A percentile compares a stretch with the other conserved stretches of the same genome.
Evolutionary conservation across 2,113 vertebrate species (phyloP).

Genomic region (Australoheros scitulus): DNA sequence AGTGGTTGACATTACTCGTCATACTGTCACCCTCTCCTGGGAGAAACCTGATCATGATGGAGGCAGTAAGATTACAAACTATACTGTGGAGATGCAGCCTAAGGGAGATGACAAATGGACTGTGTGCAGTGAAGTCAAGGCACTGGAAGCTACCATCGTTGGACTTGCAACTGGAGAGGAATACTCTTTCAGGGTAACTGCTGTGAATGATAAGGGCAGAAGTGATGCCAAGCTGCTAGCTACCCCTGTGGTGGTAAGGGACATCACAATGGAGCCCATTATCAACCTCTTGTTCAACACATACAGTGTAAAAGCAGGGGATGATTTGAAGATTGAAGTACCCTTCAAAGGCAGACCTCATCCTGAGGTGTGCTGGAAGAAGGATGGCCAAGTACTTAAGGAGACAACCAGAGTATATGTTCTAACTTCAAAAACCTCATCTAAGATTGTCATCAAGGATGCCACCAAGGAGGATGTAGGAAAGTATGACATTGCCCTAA

Average conservation of each 20-base stretch:
- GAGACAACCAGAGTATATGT: conserved; percentile 96
- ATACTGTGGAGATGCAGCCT: conserved; percentile 94
- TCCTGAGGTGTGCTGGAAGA: conserved; percentile 90
- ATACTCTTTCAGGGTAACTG: conserved; percentile 91
- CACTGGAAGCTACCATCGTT: conserved; percentile 88
- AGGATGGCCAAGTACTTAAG: conserved; percentile 89
- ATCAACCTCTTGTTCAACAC: conserved; percentile 90
- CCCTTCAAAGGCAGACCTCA: conserved; percentile 92
- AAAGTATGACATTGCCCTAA: conserved; percentile 90
- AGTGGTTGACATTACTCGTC: conserved; percentile 91
- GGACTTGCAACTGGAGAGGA: conserved; percentile 91
- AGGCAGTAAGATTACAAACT: conserved; percentile 96
- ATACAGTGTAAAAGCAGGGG: conserved; percentile 92
- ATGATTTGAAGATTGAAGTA: conserved; percentile 95
- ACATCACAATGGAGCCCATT: conserved; percentile 91
- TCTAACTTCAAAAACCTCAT: conserved; percentile 87
- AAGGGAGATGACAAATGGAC: conserved; percentile 96
- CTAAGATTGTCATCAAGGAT: conserved; percentile 91
- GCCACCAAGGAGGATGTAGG: conserved; percentile 92
- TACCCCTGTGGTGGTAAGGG: conserved; percentile 90
- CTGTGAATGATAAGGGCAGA: conserved; percentile 96
- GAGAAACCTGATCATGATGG: conserved; percentile 98
- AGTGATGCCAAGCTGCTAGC: conserved; percentile 94
- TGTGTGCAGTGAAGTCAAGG: conserved; percentile 90
- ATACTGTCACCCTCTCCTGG: conserved; percentile 92